phyloP scores from a whole-genome alignment of 1,140 invertebrate species.

The Philotrypesis tridentata region DNA sequence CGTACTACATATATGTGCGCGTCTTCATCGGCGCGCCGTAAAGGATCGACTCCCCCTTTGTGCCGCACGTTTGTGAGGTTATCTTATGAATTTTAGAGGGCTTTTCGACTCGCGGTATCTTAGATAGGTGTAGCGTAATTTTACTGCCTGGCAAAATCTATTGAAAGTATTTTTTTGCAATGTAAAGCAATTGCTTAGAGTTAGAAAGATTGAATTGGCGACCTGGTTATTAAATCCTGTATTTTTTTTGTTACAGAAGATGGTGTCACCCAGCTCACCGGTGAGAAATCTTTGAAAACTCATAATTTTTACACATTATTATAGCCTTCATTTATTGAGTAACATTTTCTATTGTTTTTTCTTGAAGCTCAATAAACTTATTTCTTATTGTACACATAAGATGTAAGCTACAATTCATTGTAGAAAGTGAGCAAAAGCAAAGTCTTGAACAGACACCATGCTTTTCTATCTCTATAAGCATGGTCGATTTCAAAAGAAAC shows the following conservation, averaged over 20 bases:
- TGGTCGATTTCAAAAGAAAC: conserved; percentile 41
- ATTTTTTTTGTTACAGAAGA: conserved; percentile 61
- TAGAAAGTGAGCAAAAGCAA: conserved; percentile 64
- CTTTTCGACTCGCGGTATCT: not conserved
- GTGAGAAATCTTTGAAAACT: conserved; percentile 56
- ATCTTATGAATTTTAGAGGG: not conserved
- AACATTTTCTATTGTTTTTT: conserved; percentile 1
- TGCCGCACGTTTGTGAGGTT: not conserved
- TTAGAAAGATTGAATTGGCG: not conserved
- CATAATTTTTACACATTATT: not conserved
- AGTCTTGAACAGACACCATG: conserved; percentile 71
- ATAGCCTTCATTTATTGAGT: not conserved
- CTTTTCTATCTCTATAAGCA: conserved; percentile 46
- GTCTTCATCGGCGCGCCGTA: not conserved
- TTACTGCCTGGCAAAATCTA: not conserved
- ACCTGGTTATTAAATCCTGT: not conserved
- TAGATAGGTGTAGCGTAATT: not conserved
- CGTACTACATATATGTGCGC: not conserved
- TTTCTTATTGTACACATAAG: conserved; percentile 56
- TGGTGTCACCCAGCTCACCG: conserved; percentile 65
- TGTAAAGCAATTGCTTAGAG: too few relatives aligned
- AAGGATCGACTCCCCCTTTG: not conserved
- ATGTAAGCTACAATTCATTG: conserved; percentile 51
- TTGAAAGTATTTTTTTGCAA: too few relatives aligned
- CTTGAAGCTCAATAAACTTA: conserved; percentile 5